These are phyloP conservation scores for Anadara kagoshimensis DNA, from an alignment of 1,140 invertebrate genomes.

Conservation along the genomic window DNA sequence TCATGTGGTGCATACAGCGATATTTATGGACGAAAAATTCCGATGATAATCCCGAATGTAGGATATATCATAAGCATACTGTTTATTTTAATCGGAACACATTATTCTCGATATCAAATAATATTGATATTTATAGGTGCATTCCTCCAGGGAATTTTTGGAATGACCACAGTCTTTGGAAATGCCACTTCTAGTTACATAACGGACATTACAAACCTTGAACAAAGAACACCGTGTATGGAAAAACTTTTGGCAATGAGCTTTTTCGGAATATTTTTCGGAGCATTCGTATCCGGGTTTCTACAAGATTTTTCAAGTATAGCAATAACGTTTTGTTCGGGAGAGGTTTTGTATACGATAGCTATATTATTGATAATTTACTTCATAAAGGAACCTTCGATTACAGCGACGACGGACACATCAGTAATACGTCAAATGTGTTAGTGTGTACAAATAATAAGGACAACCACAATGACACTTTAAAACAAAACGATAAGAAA, in stretches of 20 bases:
- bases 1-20: slow-evolving; percentile 73
- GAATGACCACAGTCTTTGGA: slow-evolving; percentile 67
- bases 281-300: slow-evolving; percentile 61
- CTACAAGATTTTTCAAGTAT: slow-evolving; percentile 53
- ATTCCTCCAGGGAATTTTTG: slow-evolving; percentile 60
- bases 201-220: slow-evolving; percentile 58
- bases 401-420: slow-evolving; percentile 23
- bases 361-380: slow-evolving; percentile 51
- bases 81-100: slow-evolving; percentile 59
- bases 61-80: slow-evolving; percentile 63
- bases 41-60: slow-evolving; percentile 67
- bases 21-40: slow-evolving; percentile 65
- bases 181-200: slow-evolving; percentile 71
- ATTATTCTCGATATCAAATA: slow-evolving; percentile 29
- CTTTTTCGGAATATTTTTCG: slow-evolving; percentile 68
- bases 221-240: slow-evolving; percentile 60
- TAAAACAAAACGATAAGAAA: slow-evolving; percentile 38
- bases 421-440: not conserved
- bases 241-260: slow-evolving; percentile 68
- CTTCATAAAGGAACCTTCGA: slow-evolving; percentile 43
- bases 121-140: slow-evolving; percentile 61
- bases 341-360: slow-evolving; percentile 45
- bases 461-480: slow-evolving; percentile 50
- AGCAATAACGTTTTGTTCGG: slow-evolving; percentile 51
- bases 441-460: slow-evolving; percentile 36